Evolutionary conservation across 2,113 vertebrate species (phyloP), one percentile per base, ranked within the genome.

Genomic region (Forbesichthys papilliferus): DNA sequence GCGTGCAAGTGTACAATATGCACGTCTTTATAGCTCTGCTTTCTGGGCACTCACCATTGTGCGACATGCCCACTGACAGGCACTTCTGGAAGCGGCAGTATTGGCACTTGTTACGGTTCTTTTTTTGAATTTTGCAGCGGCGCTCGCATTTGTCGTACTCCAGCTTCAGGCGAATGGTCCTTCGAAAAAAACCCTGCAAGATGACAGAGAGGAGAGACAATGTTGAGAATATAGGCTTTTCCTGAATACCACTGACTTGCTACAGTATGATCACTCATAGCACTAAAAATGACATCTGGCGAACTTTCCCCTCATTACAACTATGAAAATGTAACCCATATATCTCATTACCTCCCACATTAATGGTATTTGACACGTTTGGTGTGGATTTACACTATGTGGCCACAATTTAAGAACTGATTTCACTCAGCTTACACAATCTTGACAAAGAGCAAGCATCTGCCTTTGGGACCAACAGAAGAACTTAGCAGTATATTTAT

Each of bases 81-180:
- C 97, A 99, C 95, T 99, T 99, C 86, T 98, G 96, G 83, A 99
- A 99, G 63, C 97, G 96, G 81, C 97, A 99, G 85, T 96, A 96
- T 84, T 99, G 97, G 93, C 97, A 99, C 91, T 98, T 99, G 65
- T 99, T 99, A n/a, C 97, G 94, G 48, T 98, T 99, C 90, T 97
- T 99, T 80, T 99, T 99, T 90, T 97, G 96, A 74, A 99, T 99
- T 90, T 98, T 99, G 91, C 97, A 99, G 87, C 81, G 93, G 12
- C 95, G 96, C 49, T 96, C 95, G 11, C 97, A 99, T 62, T 89
- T 94, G 79, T 97, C 97, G 0, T 99, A 99, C 2, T 87, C 89
- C 82, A 99, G 92, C 86, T 99, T 98, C 57, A 99, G 93, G 51
- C 96, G 95, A 61, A 99, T 95, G 0, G 97, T 99, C 71, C 97